Evolutionary conservation across 2,888 invertebrate genomes (phyloP).

Genomic region (Oligia latruncula): DNA sequence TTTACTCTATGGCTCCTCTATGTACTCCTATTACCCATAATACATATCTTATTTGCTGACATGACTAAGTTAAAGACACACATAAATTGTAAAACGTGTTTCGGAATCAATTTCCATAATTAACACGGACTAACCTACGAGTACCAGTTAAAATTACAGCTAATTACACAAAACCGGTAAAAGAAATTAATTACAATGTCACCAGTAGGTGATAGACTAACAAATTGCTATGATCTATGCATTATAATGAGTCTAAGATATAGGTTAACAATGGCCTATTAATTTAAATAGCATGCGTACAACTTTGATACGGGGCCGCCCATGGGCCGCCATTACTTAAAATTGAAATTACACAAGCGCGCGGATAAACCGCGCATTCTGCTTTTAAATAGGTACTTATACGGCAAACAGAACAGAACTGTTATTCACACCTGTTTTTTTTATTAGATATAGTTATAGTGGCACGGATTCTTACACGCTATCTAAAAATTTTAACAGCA

Average conservation of each 20-base stretch:
- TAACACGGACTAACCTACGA: not conserved
- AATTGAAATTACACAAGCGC: slow-evolving; percentile 23
- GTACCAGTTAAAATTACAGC: not conserved
- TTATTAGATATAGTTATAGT: slow-evolving; percentile 6
- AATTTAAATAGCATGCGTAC: slow-evolving; percentile 22
- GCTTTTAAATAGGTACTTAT: slow-evolving; percentile 19
- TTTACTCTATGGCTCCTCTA: not conserved
- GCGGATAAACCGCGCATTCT: slow-evolving; percentile 29
- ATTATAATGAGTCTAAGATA: slow-evolving; percentile 22
- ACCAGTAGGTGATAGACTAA: slow-evolving; percentile 34
- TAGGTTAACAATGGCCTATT: slow-evolving; percentile 49
- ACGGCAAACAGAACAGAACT: slow-evolving; percentile 17
- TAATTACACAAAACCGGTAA: not conserved
- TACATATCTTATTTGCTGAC: not conserved
- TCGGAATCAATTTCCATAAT: not conserved
- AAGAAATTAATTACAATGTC: slow-evolving; percentile 25
- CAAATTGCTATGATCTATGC: slow-evolving; percentile 44
- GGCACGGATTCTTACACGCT: slow-evolving; percentile 21
- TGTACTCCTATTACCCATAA: not conserved
- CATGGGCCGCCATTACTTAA: slow-evolving; percentile 23
- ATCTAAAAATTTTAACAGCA: slow-evolving; percentile 23
- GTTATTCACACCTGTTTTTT: slow-evolving; percentile 42
- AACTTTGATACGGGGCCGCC: slow-evolving; percentile 5
- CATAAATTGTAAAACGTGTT: not conserved
- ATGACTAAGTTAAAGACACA: not conserved